Base-by-base conservation (phyloP, 1,140 invertebrate species). In the Sinella curviseta region DNA sequence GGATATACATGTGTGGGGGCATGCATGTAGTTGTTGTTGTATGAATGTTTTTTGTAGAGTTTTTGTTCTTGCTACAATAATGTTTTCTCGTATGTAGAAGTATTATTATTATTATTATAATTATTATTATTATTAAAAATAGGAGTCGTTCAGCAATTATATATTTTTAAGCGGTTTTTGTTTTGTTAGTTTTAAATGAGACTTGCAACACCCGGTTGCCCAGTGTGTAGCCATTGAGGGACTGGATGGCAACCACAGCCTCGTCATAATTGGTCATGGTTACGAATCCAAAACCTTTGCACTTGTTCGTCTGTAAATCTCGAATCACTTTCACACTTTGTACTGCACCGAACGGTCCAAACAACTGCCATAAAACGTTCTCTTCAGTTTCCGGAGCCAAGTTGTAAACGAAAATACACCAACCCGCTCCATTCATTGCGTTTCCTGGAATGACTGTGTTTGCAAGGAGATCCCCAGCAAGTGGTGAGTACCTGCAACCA, bases 181-280 rank as follows among this genome's bases (percentile, higher is more conserved):
- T 94, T 89, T 95, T 95, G 89, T 94, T 95, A 86, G 94, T 97
- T 91, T 97, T 97, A 91, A 99, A 99, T 87, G 96, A 98, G 86
- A 99, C 97, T 91, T 99, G 97, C 84, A 99, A 92, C 81, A 98
- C 95, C 77, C 97, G 92, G 89, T 98, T 98, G 85, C 96, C 97
- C 83, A 99, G 91, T 81, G 95, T 97, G 89, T 98, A 99, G 75
- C 97, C 97, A 88, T 99, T 99, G 78, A 99, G 91, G 81, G 95
- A 96, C 88, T 97, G 96, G 85, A 99, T 99, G 76, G 98, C 97
- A 80, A 97, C 93, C 31, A 98, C 92, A 17, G 97, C 97, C 87
- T 99, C 97, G 87, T 99, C 97, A 89, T 99, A 99, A 88, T 99
- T 98, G 85, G 96, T 98, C 98, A 99, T 99, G 77, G 97, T 99